Conservation (phyloP, 2,888 invertebrate species). For the Campaea margaritaria region DNA sequence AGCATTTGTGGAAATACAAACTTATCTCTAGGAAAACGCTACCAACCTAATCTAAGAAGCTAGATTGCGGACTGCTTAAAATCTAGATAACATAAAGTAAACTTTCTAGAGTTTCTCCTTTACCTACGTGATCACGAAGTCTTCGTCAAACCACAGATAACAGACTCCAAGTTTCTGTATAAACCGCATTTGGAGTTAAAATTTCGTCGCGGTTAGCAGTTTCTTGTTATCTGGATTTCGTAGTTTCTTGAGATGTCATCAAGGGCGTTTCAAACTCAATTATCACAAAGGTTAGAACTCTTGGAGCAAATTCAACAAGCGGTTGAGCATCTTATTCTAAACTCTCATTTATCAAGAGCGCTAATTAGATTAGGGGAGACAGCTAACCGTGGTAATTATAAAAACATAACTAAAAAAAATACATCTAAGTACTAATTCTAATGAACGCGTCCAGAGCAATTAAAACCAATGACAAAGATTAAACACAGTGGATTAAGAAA, state of each 20-base stretch:
- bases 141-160: conserved; percentile 28
- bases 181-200: conserved; percentile 20
- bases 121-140: conserved; percentile 32
- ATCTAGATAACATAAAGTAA: conserved; percentile 27
- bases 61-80: conserved; percentile 34
- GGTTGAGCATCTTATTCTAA: background rate
- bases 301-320: conserved; percentile 14
- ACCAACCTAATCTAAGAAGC: conserved; percentile 42
- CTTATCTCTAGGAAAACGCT: conserved; percentile 50
- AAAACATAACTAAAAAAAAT: too few species aligned
- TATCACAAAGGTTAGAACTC: conserved; percentile 26
- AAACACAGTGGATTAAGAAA: conserved; percentile 33
- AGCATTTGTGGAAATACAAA: conserved; percentile 52
- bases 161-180: conserved; percentile 31
- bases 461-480: conserved; percentile 6
- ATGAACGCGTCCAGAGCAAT: background rate
- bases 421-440: background rate
- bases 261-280: conserved; percentile 28
- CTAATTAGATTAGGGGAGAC: background rate
- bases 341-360: too few species aligned
- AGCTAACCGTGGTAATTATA: background rate
- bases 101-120: conserved; percentile 32
- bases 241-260: conserved; percentile 28
- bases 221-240: conserved; percentile 25
- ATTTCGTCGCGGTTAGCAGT: conserved; percentile 26